A percentile compares a stretch with the other conserved stretches of the same genome.
These are phyloP conservation scores for Acleris emargana DNA, from an alignment of 2,888 invertebrate species.

Conservation along the genomic window DNA sequence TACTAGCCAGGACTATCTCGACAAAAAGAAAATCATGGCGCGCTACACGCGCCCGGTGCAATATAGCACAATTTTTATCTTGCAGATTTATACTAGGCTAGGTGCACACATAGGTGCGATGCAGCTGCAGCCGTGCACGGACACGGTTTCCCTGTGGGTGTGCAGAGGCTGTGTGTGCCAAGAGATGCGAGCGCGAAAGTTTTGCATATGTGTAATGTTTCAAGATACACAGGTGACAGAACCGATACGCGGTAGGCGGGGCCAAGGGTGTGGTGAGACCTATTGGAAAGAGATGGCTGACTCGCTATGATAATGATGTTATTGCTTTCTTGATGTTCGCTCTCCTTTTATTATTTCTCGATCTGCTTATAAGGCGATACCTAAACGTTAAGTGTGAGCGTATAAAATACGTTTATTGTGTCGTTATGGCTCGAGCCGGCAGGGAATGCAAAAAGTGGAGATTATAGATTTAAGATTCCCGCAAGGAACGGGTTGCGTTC, in stretches of 20 bases:
- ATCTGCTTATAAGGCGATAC: slow-evolving; percentile 82
- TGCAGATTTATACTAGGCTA: slow-evolving; percentile 73
- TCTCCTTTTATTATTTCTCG: slow-evolving; percentile 81
- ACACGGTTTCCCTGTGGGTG: slow-evolving; percentile 45
- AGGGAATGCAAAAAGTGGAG: slow-evolving; percentile 77
- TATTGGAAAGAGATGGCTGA: slow-evolving; percentile 83
- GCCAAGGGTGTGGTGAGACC: slow-evolving; percentile 77
- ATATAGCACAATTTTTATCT: slow-evolving; percentile 82
- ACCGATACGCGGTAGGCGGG: slow-evolving; percentile 79
- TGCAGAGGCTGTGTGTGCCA: slow-evolving; percentile 54
- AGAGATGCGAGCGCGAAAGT: slow-evolving; percentile 77
- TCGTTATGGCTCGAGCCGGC: slow-evolving; percentile 66
- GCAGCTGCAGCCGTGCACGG: slow-evolving; percentile 44
- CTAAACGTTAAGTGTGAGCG: slow-evolving; percentile 79
- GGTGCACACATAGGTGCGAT: slow-evolving; percentile 47
- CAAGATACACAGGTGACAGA: slow-evolving; percentile 83
- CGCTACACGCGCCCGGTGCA: slow-evolving; percentile 60
- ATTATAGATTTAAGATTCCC: slow-evolving; percentile 74
- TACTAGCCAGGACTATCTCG: slow-evolving; percentile 74
- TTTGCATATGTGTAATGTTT: slow-evolving; percentile 84
- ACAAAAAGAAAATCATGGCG: slow-evolving; percentile 65
- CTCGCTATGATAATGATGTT: slow-evolving; percentile 83
- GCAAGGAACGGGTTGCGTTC: slow-evolving; percentile 55
- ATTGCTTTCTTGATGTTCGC: slow-evolving; percentile 82
- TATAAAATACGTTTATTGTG: slow-evolving; percentile 82